Evolutionary conservation across 2,113 vertebrate genomes (phyloP), one percentile per base, ranked within the genome.

Genomic region (Tupaia chinensis): DNA sequence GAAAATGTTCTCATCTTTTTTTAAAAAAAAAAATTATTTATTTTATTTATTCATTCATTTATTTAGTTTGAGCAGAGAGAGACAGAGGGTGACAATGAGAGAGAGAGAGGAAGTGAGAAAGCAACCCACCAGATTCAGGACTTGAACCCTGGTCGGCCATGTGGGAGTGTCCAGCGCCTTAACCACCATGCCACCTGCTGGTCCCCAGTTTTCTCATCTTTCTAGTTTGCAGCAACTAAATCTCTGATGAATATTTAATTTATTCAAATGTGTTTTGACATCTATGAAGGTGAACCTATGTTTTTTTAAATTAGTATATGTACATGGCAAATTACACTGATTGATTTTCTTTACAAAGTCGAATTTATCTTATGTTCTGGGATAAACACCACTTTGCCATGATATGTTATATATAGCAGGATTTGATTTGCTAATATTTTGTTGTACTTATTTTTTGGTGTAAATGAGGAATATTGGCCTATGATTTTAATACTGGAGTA

Each of bases 381-480:
- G 20, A 58, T 85, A 84, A 85, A 74, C 9, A 13, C 4, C 7
- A 32, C 5, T 58, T 81, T 34, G 63, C 88, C 53, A 83, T 88
- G 23, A 13, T n/a, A 14, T 17, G 54, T n/a, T 25, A 6, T 9
- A 65, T 58, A 60, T 27, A 56, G 19, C 17, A 92, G 16, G 9
- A 81, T 85, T 92, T 76, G 7, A 16, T 92, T 93, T n/a, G 9
- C 34, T 70, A 94, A 80, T 74, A 87, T 84, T 79, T 88, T 81
- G 58, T 44, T 78, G 61, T 13, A 56, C 29, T 69, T 90, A n/a
- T 86, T 87, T 81, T 87, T 61, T 19, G 54, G n/a, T 61, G 6
- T 68, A 66, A 27, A 56, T 73, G 13, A 68, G n/a, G 25, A 69
- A 89, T 87, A 44, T 54, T 66, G 9, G 6, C 6, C 54, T 84